Evolutionary conservation across 1,140 invertebrate genomes (phyloP), one percentile per base, ranked within the genome.

Genomic region (Ceratina calcarata): DNA sequence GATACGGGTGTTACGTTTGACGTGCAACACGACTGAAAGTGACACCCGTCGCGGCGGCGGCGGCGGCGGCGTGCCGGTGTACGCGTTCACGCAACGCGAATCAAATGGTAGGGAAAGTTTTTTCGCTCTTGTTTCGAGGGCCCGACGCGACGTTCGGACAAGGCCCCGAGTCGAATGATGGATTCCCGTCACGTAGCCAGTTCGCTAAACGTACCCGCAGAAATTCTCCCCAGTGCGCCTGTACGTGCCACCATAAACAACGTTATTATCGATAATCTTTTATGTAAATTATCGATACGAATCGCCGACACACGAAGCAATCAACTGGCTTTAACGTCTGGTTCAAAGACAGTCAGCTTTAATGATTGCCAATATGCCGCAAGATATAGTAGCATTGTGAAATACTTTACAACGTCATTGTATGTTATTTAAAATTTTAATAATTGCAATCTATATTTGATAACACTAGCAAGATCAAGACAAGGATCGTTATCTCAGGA

Each of bases 141-240:
- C 81, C 65, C 53, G 55, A 51, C 24, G 45, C 24, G 55, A 51
- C 24, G 45, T 27, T 22, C 6, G 16, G 6, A 58, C 12, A 69
- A 12, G 62, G 24, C 78, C 81, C 72, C 15, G 37, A 45, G 37
- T 45, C 24, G 73, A 75, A 84, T 84, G 84, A 85, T 78, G 71
- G 82, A 85, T 84, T 81, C 69, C 74, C 51, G 62, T 85, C 82
- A 72, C 78, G 79, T 77, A 77, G 15, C 32, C 16, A 51, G 55
- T 18, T 77, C 60, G 61, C 32, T 71, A 62, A 80, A 77, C 55
- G 69, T 81, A 24, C 6, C 24, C 0, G 18, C 32, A 45, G 71
- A 79, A 67, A 78, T 78, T 72, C 62, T 4, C 78, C 12, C 27
- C 3, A 24, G 20, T 65, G 61, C 51, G 45, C 12, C 27, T 27